phyloP scores from a whole-genome alignment of 1,140 invertebrate species.

The Cydia amplana region DNA sequence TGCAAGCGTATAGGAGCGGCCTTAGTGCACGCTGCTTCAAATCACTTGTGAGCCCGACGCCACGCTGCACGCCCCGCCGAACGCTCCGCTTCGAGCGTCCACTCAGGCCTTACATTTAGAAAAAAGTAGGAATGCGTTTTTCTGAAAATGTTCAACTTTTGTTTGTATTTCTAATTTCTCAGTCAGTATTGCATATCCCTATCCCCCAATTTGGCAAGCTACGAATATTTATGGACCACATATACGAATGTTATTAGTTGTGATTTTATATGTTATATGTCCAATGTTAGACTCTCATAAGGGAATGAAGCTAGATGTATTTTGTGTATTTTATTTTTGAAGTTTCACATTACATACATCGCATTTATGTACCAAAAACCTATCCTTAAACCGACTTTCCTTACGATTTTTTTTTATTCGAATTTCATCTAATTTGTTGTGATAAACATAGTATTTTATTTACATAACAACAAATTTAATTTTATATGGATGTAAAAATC shows the following conservation, averaged over 20 bases:
- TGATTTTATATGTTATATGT: conserved; percentile 20
- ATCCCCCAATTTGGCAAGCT: conserved; percentile 11
- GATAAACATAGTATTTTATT: conserved; percentile 30
- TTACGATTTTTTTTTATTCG: neutral
- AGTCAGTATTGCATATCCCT: conserved; percentile 28
- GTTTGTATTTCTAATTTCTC: neutral
- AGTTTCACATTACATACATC: conserved; percentile 16
- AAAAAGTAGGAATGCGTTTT: neutral
- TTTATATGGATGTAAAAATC: conserved; percentile 17
- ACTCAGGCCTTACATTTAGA: no score
- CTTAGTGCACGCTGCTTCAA: no score
- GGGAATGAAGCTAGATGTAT: conserved; percentile 18
- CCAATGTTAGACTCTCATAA: conserved; percentile 14
- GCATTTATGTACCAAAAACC: conserved; percentile 28
- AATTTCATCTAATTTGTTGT: conserved; percentile 25
- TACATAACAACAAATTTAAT: conserved; percentile 1
- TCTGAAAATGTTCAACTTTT: neutral
- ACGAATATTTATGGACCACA: conserved; percentile 10
- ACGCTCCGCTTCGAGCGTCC: no score
- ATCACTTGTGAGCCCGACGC: no score
- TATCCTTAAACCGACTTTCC: neutral
- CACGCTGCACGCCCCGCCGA: no score
- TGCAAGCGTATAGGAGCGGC: no score
- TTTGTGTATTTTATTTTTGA: conserved; percentile 8
- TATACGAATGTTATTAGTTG: conserved; percentile 24